A percentile compares a stretch with the other conserved stretches of the same genome.
These are phyloP conservation scores for Hydrotaea cyrtoneurina DNA, from an alignment of 2,888 invertebrate genomes.

Conservation along the genomic window DNA sequence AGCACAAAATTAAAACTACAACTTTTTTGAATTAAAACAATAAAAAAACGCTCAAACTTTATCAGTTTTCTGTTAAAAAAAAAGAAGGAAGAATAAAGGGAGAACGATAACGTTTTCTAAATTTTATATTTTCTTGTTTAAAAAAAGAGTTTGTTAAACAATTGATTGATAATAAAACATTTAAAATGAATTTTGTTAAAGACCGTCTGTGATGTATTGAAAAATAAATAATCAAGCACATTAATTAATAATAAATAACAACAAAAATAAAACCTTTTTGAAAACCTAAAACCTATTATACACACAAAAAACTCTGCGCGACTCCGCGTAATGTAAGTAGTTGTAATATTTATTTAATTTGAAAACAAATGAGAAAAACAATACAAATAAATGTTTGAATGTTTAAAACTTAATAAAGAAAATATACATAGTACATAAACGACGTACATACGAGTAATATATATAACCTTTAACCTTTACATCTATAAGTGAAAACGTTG, in stretches of 20 bases:
- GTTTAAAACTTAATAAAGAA: conserved; percentile 45
- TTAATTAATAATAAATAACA: conserved; percentile 49
- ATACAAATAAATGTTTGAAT: conserved; percentile 60
- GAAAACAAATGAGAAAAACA: not conserved
- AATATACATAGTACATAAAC: not conserved
- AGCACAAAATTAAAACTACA: conserved; percentile 45
- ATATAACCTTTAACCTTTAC: not conserved
- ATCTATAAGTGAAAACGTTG: not conserved
- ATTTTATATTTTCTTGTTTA: conserved; percentile 6
- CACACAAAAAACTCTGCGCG: not conserved
- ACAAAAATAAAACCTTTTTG: conserved; percentile 16
- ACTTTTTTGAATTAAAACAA: conserved; percentile 6
- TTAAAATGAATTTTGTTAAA: conserved; percentile 67
- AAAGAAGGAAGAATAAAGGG: conserved; percentile 4
- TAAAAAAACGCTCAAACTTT: conserved; percentile 52
- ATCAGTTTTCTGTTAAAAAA: conserved; percentile 5
- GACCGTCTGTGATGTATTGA: conserved; percentile 67
- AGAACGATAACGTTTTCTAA: not conserved
- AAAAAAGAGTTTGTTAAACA: conserved; percentile 57
- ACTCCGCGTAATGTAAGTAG: not conserved
- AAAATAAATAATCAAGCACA: conserved; percentile 63
- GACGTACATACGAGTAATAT: conserved; percentile 7
- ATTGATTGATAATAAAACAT: conserved; percentile 66
- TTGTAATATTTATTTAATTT: conserved; percentile 35
- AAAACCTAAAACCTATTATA: conserved; percentile 34